A percentile compares a stretch with the other conserved stretches of the same genome.
Evolutionary conservation across 2,113 vertebrate species (phyloP).

Genomic region (Ammodramus savannarum): DNA sequence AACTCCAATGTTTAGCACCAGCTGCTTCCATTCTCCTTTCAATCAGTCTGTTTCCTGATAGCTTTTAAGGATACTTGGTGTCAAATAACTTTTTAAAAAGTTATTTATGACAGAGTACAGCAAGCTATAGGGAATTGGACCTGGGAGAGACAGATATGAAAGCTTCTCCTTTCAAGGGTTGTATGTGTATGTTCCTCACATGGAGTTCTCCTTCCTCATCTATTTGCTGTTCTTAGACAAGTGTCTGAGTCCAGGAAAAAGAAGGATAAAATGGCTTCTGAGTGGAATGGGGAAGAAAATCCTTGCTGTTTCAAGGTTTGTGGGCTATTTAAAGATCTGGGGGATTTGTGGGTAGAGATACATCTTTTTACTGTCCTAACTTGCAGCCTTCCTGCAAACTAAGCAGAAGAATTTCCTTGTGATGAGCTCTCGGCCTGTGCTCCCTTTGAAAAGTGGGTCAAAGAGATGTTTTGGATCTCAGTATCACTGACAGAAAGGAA

Average conservation of each 20-base stretch:
- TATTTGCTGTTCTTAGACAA: neutral
- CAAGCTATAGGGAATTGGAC: neutral
- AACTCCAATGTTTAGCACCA: neutral
- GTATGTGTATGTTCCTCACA: neutral
- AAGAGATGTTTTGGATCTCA: conserved; percentile 24
- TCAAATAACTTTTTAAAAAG: neutral
- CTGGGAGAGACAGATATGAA: neutral
- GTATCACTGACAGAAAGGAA: neutral
- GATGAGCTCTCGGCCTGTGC: neutral
- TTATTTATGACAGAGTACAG: neutral
- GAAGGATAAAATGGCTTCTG: neutral
- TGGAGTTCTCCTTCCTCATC: neutral
- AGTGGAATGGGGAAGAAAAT: neutral
- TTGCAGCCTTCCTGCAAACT: neutral
- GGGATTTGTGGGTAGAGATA: neutral
- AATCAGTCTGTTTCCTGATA: neutral
- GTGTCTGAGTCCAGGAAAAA: neutral
- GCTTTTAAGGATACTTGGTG: neutral
- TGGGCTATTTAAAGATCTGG: neutral
- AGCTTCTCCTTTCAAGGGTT: neutral
- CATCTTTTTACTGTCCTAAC: neutral
- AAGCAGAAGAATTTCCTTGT: neutral
- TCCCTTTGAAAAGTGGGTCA: conserved; percentile 19
- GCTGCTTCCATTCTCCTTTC: neutral
- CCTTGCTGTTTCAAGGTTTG: neutral